Conservation (phyloP, 1,140 invertebrate species). For the Nixonia krombeini region DNA sequence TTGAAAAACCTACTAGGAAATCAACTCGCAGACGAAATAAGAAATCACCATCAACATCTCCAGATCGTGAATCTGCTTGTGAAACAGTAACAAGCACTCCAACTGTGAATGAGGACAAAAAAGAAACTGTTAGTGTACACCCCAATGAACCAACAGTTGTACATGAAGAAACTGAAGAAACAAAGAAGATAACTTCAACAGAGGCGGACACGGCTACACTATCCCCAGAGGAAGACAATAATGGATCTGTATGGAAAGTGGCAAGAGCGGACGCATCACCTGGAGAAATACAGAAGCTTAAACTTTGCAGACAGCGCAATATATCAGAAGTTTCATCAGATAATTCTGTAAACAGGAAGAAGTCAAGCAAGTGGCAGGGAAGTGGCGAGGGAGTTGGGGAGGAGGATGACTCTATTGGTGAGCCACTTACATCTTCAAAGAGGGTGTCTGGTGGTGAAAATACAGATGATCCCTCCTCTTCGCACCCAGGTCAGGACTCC, state of each 20-base stretch:
- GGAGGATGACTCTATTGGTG: conserved; percentile 67
- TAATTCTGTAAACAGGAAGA: conserved; percentile 59
- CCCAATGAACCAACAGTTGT: conserved; percentile 23
- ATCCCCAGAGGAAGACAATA: conserved; percentile 48
- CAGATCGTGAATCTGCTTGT: conserved; percentile 55
- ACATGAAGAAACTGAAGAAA: conserved; percentile 7
- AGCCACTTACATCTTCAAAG: conserved; percentile 57
- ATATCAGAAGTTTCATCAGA: conserved; percentile 65
- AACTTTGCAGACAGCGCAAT: conserved; percentile 70
- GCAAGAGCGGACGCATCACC: conserved; percentile 71
- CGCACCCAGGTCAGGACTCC: conserved; percentile 64
- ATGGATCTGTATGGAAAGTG: conserved; percentile 72
- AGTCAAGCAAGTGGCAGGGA: conserved; percentile 67
- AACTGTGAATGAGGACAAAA: conserved; percentile 36
- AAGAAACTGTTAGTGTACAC: conserved; percentile 21
- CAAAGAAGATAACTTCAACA: conserved; percentile 32
- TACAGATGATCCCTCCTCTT: conserved; percentile 61
- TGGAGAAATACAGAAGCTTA: conserved; percentile 72
- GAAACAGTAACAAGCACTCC: conserved; percentile 20
- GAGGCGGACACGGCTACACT: conserved; percentile 45
- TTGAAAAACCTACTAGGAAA: conserved; percentile 64
- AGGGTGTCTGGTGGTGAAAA: conserved; percentile 51
- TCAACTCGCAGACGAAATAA: conserved; percentile 60
- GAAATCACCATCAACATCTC: conserved; percentile 61
- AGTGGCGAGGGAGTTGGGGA: conserved; percentile 64